These are phyloP conservation scores for Adrianichthys oophorus DNA, from an alignment of 2,797 vertebrate species.

Conservation along the genomic window DNA sequence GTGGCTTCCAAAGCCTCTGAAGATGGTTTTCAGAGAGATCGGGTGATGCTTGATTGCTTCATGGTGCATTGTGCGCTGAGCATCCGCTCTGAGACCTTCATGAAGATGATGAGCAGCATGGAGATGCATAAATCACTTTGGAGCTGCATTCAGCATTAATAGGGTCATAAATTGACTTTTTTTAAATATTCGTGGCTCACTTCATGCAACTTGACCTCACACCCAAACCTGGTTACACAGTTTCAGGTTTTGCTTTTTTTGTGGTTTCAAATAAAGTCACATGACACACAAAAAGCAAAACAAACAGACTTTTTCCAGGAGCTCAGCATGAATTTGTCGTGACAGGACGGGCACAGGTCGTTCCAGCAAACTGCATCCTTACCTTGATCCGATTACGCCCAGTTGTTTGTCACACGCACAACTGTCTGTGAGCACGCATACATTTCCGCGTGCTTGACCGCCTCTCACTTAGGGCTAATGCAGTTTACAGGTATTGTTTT, in stretches of 20 bases:
- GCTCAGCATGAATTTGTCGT: conserved; percentile 26
- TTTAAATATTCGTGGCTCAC: no score
- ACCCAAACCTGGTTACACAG: background rate
- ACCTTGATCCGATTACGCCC: conserved; percentile 67
- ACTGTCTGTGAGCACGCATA: conserved; percentile 8
- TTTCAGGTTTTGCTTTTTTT: no score
- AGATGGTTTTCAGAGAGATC: background rate
- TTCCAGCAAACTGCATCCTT: conserved; percentile 58
- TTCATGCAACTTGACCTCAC: conserved; percentile 5
- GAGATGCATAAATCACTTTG: background rate
- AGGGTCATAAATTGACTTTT: no score
- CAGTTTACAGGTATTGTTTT: conserved; percentile 66
- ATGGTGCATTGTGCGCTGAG: conserved; percentile 2
- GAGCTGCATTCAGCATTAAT: background rate
- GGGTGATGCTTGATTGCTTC: background rate
- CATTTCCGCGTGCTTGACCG: conserved; percentile 24
- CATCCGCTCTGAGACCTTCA: conserved; percentile 1
- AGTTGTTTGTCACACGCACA: conserved; percentile 20
- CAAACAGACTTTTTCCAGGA: conserved; percentile 23
- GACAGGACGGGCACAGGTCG: conserved; percentile 61
- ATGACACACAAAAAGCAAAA: conserved; percentile 9
- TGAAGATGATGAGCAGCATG: background rate
- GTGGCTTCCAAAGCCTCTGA: background rate
- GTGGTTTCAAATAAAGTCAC: no score
- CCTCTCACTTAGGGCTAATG: conserved; percentile 48